Evolutionary conservation across 92 coral and sea anemone species (phyloP), one percentile per base, ranked within the genome.

Genomic region (Zoanthus gigantus): DNA sequence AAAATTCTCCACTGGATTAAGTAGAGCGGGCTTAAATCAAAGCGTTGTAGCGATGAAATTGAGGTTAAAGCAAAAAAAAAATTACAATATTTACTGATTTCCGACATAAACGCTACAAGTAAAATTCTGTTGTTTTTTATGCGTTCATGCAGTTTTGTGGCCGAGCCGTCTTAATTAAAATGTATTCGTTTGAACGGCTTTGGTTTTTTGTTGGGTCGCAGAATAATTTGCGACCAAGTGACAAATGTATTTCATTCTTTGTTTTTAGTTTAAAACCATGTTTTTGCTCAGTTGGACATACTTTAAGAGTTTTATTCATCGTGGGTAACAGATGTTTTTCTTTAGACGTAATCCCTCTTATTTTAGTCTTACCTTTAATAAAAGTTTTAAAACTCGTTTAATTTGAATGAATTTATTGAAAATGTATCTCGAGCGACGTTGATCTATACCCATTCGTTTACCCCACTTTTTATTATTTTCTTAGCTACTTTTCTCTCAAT

Each of bases 351-450:
- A 81, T 66, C 75, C 85, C 44, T 81, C 61, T 60, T 71, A 65
- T 81, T 71, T 81, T 81, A 30, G 23, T 76, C 63, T 31, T 7
- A 50, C 42, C 42, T 37, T 7, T 46, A 67, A 65, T 81, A 47
- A 81, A 81, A 81, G 85, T 81, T 81, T 81, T 67, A 81, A 81
- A 81, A 81, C 85, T 81, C 85, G 61, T 81, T 81, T 81, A 81
- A 81, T 81, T 67, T 65, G 75, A 31, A 67, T 50, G 85, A 81
- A 65, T 29, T 81, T 48, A 73, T 66, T 65, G 30, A 23, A 12
- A 65, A 28, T 67, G 75, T 68, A 81, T 48, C 47, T 16, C 23
- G 13, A 81, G 85, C 28, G 11, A 12, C 75, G 45, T 44, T 67
- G 85, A 23, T 66, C 74, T 74, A 2, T 17, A 10, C 18, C 23